phyloP scores from a whole-genome alignment of 2,797 vertebrate genomes.

The Crypturellus tataupa region DNA sequence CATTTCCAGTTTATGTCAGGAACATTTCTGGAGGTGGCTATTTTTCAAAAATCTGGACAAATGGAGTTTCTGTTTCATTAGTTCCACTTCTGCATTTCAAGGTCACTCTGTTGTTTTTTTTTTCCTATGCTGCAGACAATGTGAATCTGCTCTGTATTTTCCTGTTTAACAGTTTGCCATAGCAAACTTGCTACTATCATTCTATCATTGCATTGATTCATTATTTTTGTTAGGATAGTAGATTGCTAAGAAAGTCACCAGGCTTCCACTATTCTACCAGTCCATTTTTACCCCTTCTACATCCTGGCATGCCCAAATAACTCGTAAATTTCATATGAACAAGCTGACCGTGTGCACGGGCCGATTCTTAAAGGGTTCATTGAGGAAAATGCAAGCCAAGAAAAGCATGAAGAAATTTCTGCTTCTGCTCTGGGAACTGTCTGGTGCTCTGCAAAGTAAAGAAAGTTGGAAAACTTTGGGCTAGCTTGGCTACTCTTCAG shows the following conservation, averaged over 20 bases:
- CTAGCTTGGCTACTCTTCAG: not conserved
- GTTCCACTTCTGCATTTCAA: not conserved
- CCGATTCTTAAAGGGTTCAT: not conserved
- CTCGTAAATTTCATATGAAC: not conserved
- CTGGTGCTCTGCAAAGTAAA: not conserved
- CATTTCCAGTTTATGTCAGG: not conserved
- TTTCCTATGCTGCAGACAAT: not conserved
- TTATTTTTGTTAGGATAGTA: not conserved
- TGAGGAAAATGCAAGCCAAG: not conserved
- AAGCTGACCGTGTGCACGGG: not conserved
- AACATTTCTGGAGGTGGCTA: not conserved
- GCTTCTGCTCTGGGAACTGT: not conserved
- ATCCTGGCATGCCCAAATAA: not conserved
- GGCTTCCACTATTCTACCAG: not conserved
- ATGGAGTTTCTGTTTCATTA: not conserved
- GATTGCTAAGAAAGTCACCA: constrained; percentile 11
- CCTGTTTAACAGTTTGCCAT: not conserved
- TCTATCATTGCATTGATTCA: not conserved
- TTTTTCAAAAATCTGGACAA: not conserved
- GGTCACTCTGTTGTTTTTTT: accelerated
- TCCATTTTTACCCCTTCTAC: not conserved
- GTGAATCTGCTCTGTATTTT: not conserved
- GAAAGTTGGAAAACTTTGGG: not conserved
- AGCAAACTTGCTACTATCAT: not conserved
- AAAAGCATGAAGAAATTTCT: not conserved